A percentile compares a stretch with the other conserved stretches of the same genome.
phyloP scores from a whole-genome alignment of 37 sponge, comb jelly and placozoan species.

The Theonella swinhoei region DNA sequence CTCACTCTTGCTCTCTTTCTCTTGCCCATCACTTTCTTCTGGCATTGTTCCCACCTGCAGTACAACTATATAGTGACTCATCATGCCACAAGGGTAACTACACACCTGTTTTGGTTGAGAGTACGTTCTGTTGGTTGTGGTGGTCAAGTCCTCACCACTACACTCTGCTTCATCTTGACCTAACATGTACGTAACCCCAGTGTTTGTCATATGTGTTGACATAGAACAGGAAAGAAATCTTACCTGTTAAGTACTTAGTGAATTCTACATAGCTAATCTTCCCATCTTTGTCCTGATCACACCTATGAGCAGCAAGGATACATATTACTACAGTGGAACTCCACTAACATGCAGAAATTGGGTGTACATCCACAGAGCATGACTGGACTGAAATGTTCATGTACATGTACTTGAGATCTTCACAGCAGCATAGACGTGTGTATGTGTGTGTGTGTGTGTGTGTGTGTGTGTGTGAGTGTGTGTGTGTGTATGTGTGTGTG shows the following conservation, averaged over 20 bases:
- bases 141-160: not conserved
- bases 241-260: slow-evolving; percentile 56
- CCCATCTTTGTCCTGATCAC: slow-evolving; percentile 50
- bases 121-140: slow-evolving; percentile 23
- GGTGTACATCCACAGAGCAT: not conserved
- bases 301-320: slow-evolving; percentile 19
- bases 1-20: not conserved
- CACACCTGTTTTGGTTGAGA: not conserved
- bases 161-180: not conserved
- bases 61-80: no score
- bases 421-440: not conserved
- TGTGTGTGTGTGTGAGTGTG: no score
- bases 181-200: not conserved
- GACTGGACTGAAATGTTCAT: not conserved
- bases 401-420: no score
- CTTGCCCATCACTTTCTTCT: not conserved
- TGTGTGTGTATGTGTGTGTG: no score
- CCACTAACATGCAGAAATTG: not conserved
- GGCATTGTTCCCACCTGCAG: no score
- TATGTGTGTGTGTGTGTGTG: not conserved
- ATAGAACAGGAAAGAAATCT: not conserved
- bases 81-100: no score
- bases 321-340: no score
- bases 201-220: no score
- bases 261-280: slow-evolving; percentile 65